These are phyloP conservation scores for Erebia aethiops DNA, from an alignment of 2,888 invertebrate species.

Conservation along the genomic window DNA sequence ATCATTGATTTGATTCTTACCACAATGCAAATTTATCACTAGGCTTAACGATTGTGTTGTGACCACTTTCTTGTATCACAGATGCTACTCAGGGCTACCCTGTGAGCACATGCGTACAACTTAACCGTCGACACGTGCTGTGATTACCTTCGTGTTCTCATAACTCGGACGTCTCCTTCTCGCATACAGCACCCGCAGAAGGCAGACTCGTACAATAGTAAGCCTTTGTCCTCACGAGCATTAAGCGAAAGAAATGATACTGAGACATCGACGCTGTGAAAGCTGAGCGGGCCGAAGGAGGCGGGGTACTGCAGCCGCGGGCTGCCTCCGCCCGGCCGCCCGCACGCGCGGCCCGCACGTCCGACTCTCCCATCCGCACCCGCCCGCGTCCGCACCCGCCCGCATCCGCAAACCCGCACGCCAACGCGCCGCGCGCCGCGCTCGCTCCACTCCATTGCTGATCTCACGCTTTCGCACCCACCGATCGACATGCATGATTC, in stretches of 20 bases:
- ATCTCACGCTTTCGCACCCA: constrained; percentile 51
- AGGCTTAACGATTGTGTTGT: constrained; percentile 79
- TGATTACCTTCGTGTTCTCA: constrained; percentile 75
- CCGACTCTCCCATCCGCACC: constrained; percentile 63
- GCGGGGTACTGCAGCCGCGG: constrained; percentile 73
- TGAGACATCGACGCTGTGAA: constrained; percentile 75
- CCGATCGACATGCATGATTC: constrained; percentile 50
- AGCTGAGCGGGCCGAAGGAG: constrained; percentile 77
- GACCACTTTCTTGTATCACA: constrained; percentile 80
- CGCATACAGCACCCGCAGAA: constrained; percentile 92
- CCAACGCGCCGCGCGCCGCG: constrained; percentile 8
- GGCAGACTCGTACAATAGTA: constrained; percentile 84
- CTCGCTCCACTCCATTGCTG: constrained; percentile 21
- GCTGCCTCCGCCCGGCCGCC: constrained; percentile 69
- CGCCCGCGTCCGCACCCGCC: constrained; percentile 39
- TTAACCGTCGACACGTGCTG: constrained; percentile 75
- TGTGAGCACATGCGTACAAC: constrained; percentile 76
- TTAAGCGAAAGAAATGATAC: constrained; percentile 78
- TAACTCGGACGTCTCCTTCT: constrained; percentile 88
- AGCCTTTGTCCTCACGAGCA: constrained; percentile 84
- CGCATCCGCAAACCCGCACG: constrained; percentile 20
- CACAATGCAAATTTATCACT: constrained; percentile 75
- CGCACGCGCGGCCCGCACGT: constrained; percentile 54
- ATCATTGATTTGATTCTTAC: constrained; percentile 64
- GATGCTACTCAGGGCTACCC: constrained; percentile 75